Evolutionary conservation across 2,113 vertebrate genomes (phyloP).

Genomic region (Psittacula cyanocephala): DNA sequence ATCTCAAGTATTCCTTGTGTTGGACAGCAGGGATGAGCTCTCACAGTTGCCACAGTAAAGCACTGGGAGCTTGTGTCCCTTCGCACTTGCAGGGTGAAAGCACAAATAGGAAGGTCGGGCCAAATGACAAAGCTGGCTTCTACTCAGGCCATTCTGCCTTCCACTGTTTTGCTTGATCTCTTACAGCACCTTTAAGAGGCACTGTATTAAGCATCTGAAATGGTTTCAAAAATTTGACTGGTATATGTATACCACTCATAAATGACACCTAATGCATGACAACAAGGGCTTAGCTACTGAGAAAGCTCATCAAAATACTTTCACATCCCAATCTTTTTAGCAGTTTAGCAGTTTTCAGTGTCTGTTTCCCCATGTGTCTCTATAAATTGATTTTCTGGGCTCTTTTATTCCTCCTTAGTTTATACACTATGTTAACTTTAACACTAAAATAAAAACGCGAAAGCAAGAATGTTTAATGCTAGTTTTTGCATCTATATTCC

Average conservation of each 20-base stretch:
- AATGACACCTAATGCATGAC: background rate
- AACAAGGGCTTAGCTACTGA: background rate
- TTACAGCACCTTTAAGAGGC: background rate
- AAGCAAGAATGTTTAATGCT: background rate
- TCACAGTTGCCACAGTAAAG: background rate
- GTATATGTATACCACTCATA: background rate
- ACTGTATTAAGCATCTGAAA: background rate
- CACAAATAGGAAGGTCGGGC: background rate
- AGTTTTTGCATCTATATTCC: background rate
- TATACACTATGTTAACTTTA: background rate
- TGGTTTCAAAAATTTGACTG: background rate
- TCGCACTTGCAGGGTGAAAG: accelerated
- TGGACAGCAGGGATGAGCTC: accelerated
- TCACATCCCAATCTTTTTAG: background rate
- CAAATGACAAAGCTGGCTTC: background rate
- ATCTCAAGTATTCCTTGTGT: accelerated
- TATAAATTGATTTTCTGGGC: background rate
- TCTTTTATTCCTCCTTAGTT: background rate
- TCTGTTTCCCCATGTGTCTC: accelerated
- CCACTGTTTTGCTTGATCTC: background rate
- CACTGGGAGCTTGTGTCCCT: accelerated
- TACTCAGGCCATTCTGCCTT: background rate
- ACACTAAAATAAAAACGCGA: background rate
- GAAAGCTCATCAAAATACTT: background rate
- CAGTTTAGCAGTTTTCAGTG: background rate